Evolutionary conservation across 2,113 vertebrate genomes (phyloP).

Genomic region (Circaetus cinerascens): DNA sequence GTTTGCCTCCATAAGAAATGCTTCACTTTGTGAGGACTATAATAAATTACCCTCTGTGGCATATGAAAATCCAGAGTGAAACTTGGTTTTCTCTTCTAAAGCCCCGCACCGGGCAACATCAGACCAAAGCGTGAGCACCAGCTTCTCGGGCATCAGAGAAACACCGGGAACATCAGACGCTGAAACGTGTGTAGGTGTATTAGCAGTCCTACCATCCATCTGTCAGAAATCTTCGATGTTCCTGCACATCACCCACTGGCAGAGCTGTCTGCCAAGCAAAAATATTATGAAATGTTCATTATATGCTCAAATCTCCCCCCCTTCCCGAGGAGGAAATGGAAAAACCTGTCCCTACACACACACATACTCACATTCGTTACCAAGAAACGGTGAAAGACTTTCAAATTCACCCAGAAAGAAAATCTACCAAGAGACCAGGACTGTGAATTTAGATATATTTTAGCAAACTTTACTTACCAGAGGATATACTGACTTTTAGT

Average conservation of each 20-base stretch:
- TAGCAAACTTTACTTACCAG: constrained; percentile 52
- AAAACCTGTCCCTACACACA: constrained; percentile 5
- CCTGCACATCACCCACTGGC: constrained; percentile 70
- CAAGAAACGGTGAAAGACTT: constrained; percentile 33
- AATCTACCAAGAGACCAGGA: background rate
- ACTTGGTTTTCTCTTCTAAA: constrained; percentile 5
- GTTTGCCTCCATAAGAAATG: background rate
- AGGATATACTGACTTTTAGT: constrained; percentile 39
- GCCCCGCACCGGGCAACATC: background rate
- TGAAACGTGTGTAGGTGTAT: constrained; percentile 62
- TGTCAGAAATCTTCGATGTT: constrained; percentile 67
- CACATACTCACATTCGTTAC: background rate
- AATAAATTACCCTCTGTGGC: background rate
- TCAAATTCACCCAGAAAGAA: constrained; percentile 27
- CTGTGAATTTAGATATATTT: constrained; percentile 24
- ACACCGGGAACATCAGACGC: constrained; percentile 50
- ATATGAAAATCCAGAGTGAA: background rate
- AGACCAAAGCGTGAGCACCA: background rate
- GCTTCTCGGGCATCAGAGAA: constrained; percentile 19
- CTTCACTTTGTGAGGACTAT: background rate
- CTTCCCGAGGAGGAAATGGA: constrained; percentile 16
- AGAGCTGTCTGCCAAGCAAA: constrained; percentile 65
- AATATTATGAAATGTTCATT: constrained; percentile 66
- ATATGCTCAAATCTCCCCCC: constrained; percentile 10
- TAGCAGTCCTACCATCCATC: constrained; percentile 71